phyloP scores from a whole-genome alignment of 2,113 vertebrate genomes.

The Alethe diademata region DNA sequence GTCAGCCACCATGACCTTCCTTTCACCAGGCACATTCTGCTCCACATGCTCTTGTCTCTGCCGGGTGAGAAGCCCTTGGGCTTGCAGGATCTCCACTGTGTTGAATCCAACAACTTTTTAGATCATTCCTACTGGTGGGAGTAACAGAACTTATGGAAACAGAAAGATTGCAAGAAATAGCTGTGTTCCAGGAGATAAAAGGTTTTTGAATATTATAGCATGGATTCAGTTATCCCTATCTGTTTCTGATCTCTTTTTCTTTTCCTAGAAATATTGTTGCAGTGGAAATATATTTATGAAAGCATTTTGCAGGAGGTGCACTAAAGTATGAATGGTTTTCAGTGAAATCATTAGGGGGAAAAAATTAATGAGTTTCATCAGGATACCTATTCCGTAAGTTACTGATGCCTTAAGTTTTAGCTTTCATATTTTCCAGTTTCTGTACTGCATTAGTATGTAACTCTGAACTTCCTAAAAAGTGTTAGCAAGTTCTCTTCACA shows the following conservation, averaged over 20 bases:
- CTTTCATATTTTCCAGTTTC: no score
- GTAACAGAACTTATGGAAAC: background rate
- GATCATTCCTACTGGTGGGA: background rate
- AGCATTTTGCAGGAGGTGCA: background rate
- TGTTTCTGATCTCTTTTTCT: background rate
- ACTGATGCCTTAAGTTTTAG: no score
- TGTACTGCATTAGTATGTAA: no score
- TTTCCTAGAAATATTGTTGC: background rate
- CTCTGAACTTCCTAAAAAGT: no score
- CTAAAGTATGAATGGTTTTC: background rate
- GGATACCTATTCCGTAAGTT: background rate
- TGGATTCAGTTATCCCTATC: background rate
- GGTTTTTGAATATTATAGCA: background rate
- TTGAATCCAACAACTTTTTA: background rate
- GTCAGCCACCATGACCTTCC: accelerated
- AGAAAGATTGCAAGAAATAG: background rate
- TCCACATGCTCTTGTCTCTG: background rate
- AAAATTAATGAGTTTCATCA: background rate
- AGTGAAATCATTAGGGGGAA: background rate
- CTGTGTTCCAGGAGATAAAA: background rate
- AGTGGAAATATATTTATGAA: background rate
- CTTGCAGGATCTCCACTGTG: background rate
- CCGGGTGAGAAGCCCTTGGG: background rate
- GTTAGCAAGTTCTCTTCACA: no score
- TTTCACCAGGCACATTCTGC: background rate